Percentiles rank a stretch among this genome's conserved stretches.
Conservation (phyloP, 2,888 invertebrate species). For the Thecocarcelia acutangulata region DNA sequence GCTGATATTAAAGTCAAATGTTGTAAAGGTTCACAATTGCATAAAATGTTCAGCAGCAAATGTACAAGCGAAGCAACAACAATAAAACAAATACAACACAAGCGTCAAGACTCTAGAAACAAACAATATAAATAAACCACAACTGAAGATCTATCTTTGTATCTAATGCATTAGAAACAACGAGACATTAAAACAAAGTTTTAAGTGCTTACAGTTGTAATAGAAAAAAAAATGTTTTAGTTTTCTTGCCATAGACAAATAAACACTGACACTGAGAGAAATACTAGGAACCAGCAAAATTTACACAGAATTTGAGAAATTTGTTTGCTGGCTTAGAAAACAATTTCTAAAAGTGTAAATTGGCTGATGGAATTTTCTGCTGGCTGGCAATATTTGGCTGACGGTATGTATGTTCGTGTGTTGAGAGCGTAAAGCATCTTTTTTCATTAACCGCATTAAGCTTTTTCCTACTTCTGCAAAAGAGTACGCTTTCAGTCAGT, state of each 20-base stretch:
- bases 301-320: neutral
- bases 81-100: constrained; percentile 19
- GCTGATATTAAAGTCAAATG: constrained; percentile 61
- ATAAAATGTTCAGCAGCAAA: constrained; percentile 56
- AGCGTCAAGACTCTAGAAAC: neutral
- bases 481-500: constrained; percentile 10
- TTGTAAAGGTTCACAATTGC: constrained; percentile 64
- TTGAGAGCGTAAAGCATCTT: constrained; percentile 10
- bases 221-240: constrained; percentile 5
- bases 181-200: constrained; percentile 26
- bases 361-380: neutral
- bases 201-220: neutral
- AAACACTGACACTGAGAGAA: constrained; percentile 7
- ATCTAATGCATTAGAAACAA: constrained; percentile 6
- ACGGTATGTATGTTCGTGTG: neutral
- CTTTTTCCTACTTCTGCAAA: neutral
- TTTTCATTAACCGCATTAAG: constrained; percentile 16
- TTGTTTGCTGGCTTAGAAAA: neutral
- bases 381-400: too few relatives aligned
- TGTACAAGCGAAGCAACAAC: constrained; percentile 32
- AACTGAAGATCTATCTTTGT: constrained; percentile 14
- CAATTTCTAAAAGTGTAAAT: constrained; percentile 1
- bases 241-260: neutral
- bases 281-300: neutral
- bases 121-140: constrained; percentile 30